These are phyloP conservation scores for Ceratotherium simum DNA, from an alignment of 2,113 vertebrate species.

Conservation along the genomic window DNA sequence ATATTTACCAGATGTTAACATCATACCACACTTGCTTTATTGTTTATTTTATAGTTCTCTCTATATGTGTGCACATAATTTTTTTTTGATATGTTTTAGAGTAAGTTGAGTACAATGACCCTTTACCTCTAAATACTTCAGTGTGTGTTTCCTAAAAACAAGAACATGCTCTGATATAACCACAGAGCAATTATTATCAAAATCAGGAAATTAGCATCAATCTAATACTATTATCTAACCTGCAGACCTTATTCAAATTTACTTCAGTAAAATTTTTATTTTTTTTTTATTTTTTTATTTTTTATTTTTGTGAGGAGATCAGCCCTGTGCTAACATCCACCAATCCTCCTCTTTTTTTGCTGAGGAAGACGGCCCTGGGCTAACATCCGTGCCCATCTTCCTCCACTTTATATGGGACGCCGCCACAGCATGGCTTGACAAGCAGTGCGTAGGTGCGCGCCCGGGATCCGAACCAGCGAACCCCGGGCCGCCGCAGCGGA, in stretches of 20 bases:
- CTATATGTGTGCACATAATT: neutral
- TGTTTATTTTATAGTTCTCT: neutral
- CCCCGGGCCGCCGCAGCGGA: too few relatives aligned
- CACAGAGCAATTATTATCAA: neutral
- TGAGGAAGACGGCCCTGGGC: too few relatives aligned
- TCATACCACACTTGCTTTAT: neutral
- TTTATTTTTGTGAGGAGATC: too few relatives aligned
- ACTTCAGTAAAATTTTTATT: slow-evolving; percentile 49
- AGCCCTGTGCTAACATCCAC: too few relatives aligned
- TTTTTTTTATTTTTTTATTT: too few relatives aligned
- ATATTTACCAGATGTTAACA: neutral
- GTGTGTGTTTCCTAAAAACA: slow-evolving; percentile 15
- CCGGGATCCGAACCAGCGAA: too few relatives aligned
- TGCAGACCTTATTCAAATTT: slow-evolving; percentile 33
- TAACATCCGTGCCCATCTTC: too few relatives aligned
- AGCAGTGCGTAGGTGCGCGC: too few relatives aligned
- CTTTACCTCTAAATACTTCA: neutral
- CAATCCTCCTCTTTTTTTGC: too few relatives aligned
- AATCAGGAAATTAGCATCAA: slow-evolving; percentile 15
- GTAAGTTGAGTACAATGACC: neutral
- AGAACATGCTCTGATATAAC: neutral
- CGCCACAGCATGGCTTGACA: too few relatives aligned
- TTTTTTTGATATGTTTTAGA: slow-evolving; percentile 14
- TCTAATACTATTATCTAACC: neutral
- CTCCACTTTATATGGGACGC: too few relatives aligned